These are phyloP conservation scores for Phocoena sinus DNA, from an alignment of 2,113 vertebrate species.

Conservation along the genomic window DNA sequence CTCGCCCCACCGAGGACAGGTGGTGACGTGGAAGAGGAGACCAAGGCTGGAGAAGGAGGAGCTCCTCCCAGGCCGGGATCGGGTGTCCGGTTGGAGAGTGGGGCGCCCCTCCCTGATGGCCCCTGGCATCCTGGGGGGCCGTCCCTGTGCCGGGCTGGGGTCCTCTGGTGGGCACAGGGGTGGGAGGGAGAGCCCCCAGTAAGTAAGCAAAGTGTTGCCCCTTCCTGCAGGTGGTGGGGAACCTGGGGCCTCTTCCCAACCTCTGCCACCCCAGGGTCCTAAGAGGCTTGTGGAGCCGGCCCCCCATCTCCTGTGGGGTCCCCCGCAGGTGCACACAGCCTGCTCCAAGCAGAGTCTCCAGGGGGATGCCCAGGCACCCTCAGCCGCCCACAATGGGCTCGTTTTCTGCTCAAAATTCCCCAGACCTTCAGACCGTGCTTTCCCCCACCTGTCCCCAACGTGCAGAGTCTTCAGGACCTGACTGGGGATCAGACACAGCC, in stretches of 20 bases:
- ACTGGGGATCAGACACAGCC: background rate
- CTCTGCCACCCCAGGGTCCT: background rate
- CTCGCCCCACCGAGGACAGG: background rate
- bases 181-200: background rate
- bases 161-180: background rate
- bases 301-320: background rate
- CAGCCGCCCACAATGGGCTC: rapidly evolving
- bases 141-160: background rate
- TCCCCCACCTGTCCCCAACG: rapidly evolving
- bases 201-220: background rate
- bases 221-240: background rate
- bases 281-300: too few relatives aligned
- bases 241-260: background rate
- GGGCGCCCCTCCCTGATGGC: background rate
- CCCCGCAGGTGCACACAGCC: background rate
- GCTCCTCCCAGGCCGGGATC: background rate
- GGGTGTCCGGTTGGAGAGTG: background rate
- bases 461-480: rapidly evolving
- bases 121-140: background rate
- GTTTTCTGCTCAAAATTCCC: background rate
- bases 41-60: background rate
- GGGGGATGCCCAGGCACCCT: too few relatives aligned
- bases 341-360: background rate
- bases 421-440: background rate
- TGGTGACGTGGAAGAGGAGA: background rate